Evolutionary conservation across 2,113 vertebrate species (phyloP).

Genomic region (Antennarius striatus): DNA sequence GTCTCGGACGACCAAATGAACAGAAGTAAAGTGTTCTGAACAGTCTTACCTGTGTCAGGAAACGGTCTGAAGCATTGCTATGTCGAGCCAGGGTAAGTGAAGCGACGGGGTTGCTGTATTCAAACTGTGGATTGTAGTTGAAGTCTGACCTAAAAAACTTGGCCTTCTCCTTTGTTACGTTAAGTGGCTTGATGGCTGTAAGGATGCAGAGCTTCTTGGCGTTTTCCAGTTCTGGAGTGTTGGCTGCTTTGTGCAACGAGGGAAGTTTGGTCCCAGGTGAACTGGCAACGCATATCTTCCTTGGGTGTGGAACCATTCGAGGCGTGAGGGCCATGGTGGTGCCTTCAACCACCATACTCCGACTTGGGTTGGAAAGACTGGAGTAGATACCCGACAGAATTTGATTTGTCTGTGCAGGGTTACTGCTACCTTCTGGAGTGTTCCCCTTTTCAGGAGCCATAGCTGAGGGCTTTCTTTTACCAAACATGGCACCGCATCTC

Average conservation of each 20-base stretch:
- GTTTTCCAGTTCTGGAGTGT: slow-evolving; percentile 71
- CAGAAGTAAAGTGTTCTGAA: not conserved
- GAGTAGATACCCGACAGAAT: slow-evolving; percentile 52
- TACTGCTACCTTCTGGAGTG: slow-evolving; percentile 44
- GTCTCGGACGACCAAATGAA: not conserved
- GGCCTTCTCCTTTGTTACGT: slow-evolving; percentile 88
- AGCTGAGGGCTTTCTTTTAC: slow-evolving; percentile 28
- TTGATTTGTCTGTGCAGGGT: slow-evolving; percentile 55
- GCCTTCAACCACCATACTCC: slow-evolving; percentile 71
- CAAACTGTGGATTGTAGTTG: slow-evolving; percentile 91
- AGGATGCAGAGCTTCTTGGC: slow-evolving; percentile 86
- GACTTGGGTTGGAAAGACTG: slow-evolving; percentile 59
- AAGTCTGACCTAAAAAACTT: slow-evolving; percentile 90
- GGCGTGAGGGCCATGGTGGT: slow-evolving; percentile 64
- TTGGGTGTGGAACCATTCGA: slow-evolving; percentile 61
- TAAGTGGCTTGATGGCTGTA: slow-evolving; percentile 90
- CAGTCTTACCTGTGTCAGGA: slow-evolving; percentile 74
- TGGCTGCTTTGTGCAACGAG: slow-evolving; percentile 64
- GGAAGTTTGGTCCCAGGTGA: slow-evolving; percentile 72
- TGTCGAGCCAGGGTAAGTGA: slow-evolving; percentile 82
- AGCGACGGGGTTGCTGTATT: slow-evolving; percentile 85
- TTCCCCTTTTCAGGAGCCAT: slow-evolving; percentile 37
- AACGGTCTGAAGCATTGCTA: slow-evolving; percentile 85
- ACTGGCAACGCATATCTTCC: slow-evolving; percentile 36
- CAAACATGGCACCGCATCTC: slow-evolving; percentile 31